Evolutionary conservation across 2,113 vertebrate genomes (phyloP).

Genomic region (Chaenocephalus aceratus): DNA sequence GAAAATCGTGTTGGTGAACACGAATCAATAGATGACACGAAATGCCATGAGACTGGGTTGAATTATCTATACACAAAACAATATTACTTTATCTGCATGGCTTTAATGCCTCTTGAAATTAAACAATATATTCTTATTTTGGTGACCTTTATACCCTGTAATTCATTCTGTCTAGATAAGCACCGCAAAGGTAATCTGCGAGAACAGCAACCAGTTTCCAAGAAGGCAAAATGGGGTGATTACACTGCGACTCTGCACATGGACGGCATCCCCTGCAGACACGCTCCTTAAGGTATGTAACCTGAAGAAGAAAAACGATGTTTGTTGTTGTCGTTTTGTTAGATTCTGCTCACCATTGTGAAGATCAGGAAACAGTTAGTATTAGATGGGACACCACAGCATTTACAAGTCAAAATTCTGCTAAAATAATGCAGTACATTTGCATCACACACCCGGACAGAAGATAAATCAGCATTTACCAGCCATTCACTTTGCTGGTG

Average conservation of each 20-base stretch:
- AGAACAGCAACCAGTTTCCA: neutral
- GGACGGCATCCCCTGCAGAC: slow-evolving; percentile 39
- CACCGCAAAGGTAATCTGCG: neutral
- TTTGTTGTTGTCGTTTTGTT: neutral
- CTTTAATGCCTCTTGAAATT: neutral
- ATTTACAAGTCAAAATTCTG: too few relatives aligned
- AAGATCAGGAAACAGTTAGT: too few relatives aligned
- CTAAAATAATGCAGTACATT: too few relatives aligned
- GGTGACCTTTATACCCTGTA: neutral
- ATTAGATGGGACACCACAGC: too few relatives aligned
- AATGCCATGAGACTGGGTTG: too few relatives aligned
- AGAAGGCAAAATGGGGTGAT: slow-evolving; percentile 24
- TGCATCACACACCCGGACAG: too few relatives aligned
- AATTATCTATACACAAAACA: too few relatives aligned
- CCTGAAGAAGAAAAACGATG: neutral
- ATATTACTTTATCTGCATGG: neutral
- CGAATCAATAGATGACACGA: too few relatives aligned
- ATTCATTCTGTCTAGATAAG: slow-evolving; percentile 25
- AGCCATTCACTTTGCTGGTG: too few relatives aligned
- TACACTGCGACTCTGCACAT: neutral
- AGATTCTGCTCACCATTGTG: neutral
- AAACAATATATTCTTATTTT: neutral
- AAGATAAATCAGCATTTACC: too few relatives aligned
- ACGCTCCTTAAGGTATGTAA: slow-evolving; percentile 42
- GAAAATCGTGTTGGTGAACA: too few relatives aligned